A percentile compares a stretch with the other conserved stretches of the same genome.
These are phyloP conservation scores for Genyomyrus donnyi DNA, from an alignment of 2,113 vertebrate genomes.

Conservation along the genomic window DNA sequence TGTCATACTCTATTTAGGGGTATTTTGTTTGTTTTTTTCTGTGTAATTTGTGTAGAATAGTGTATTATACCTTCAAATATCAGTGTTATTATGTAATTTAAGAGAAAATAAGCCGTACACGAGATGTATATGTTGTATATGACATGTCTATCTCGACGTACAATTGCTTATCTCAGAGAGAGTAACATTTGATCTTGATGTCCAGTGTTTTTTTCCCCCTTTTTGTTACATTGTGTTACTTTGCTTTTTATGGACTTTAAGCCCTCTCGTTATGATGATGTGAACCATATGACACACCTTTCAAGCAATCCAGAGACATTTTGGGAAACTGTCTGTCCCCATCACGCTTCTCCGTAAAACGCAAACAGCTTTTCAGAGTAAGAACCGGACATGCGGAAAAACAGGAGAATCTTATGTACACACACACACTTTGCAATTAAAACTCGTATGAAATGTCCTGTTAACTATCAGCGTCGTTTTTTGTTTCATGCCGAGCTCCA, in stretches of 20 bases:
- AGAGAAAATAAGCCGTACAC: slow-evolving; percentile 54
- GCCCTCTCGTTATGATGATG: slow-evolving; percentile 36
- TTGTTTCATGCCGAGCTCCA: neutral
- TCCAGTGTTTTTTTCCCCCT: neutral
- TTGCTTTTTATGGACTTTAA: slow-evolving; percentile 59
- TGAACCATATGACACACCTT: neutral
- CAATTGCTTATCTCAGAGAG: slow-evolving; percentile 51
- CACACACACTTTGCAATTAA: slow-evolving; percentile 54
- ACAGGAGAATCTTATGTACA: slow-evolving; percentile 53
- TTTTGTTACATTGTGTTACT: slow-evolving; percentile 37
- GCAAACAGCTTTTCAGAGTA: slow-evolving; percentile 33
- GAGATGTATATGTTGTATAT: slow-evolving; percentile 51
- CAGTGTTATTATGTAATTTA: slow-evolving; percentile 85
- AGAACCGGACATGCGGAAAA: slow-evolving; percentile 45
- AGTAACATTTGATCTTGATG: slow-evolving; percentile 31
- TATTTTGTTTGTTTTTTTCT: slow-evolving; percentile 54
- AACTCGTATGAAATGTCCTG: slow-evolving; percentile 55
- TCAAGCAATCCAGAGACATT: slow-evolving; percentile 40
- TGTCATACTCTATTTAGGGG: slow-evolving; percentile 45
- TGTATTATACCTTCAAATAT: slow-evolving; percentile 69
- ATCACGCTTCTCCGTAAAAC: slow-evolving; percentile 38
- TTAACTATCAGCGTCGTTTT: neutral
- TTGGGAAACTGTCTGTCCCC: slow-evolving; percentile 48
- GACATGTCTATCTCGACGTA: slow-evolving; percentile 23
- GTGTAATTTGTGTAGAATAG: slow-evolving; percentile 66